Base-by-base conservation (phyloP, 2,113 vertebrate genomes). In the Cyprinodon brontotheroides region DNA sequence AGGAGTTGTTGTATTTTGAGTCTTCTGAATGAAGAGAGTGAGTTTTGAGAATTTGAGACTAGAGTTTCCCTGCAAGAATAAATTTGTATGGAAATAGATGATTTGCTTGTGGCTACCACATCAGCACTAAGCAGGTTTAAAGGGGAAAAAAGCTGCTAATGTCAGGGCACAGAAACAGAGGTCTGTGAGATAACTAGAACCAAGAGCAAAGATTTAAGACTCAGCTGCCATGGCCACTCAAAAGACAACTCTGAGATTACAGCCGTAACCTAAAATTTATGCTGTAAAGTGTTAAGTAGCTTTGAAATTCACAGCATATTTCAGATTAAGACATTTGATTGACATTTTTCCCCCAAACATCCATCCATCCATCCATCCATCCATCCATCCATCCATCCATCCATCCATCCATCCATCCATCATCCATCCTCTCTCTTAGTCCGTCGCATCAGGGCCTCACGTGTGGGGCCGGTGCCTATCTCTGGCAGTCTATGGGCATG, bases 91-190 rank as follows among this genome's bases (percentile, higher is more conserved):
- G 69, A 67, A 83, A 79, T 83, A 75, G 65, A 20, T 53, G 76
- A 57, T 47, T 57, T 61, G 47, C 70, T 74, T 60, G 61, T 65
- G 78, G 82, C 61, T 74, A 66, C 60, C 61, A 75, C 79, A 85
- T 88, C 86, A 87, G 79, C 82, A 83, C 68, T 72, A 64, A 86
- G 89, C 65, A 85, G 68, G 80, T 86, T 90, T 81, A 84, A 71
- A 80, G 65, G 65, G 29, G 29, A 70, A n/a, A 77, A 15, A n/a
- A 68, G 57, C 72, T 65, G 83, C 83, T 76, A 77, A 76, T 74
- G 82, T 91, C 91, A 86, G 85, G 85, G 84, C 63, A 77, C 8
- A 11, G 29, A 57, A 22, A 29, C 73, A 47, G 76, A 66, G 78
- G 81, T 76, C 65, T 72, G 76, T 79, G 74, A 61, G 74, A 73